Evolutionary conservation across 2,888 invertebrate genomes (phyloP), one percentile per base, ranked within the genome.

Genomic region (Malthinus seriepunctatus): DNA sequence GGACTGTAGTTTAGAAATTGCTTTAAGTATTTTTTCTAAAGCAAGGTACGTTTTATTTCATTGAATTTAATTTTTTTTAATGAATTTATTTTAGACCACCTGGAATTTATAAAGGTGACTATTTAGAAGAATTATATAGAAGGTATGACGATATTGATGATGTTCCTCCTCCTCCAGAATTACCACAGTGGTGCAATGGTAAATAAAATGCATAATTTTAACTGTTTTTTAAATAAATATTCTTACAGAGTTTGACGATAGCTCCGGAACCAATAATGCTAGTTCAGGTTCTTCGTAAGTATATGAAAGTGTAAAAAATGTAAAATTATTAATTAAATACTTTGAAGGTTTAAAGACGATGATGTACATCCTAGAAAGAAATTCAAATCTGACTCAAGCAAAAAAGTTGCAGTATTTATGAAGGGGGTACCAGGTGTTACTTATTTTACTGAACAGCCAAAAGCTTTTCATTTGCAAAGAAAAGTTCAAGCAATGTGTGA

Each of bases 101-200:
- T 1, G 99, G 99, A 12, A 99, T 99, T 71, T 99, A 99, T 79
- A 99, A 99, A 78, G 88, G 87, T 65, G 97, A 97, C 74, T 99
- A 99, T 76, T 84, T 99, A 51, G 81, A 86, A 68, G 97, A 97
- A 78, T 78, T 99, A 32, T 96, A 88, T 74, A 81, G 81, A 56
- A 83, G 93, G 1, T 96, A 90, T 67, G 95, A 89, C 64, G 90
- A 88, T 69, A 79, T 80, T 37, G 89, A 86, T 51, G 88, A 85
- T 68, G 87, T 87, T 0, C 83, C 84, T 0, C 84, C 87, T 0
- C 88, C 95, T 1, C 96, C 97, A 0, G 75, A 81, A 1, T 79
- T 89, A 52, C 98, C 97, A 0, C 87, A 88, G 49, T 98, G 98
- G 98, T 95, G 94, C 77, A 81, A 85, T 68, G 95, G 65, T 67